Conservation (phyloP, 2,797 vertebrate genomes). For the Chaenodraco wilsoni region DNA sequence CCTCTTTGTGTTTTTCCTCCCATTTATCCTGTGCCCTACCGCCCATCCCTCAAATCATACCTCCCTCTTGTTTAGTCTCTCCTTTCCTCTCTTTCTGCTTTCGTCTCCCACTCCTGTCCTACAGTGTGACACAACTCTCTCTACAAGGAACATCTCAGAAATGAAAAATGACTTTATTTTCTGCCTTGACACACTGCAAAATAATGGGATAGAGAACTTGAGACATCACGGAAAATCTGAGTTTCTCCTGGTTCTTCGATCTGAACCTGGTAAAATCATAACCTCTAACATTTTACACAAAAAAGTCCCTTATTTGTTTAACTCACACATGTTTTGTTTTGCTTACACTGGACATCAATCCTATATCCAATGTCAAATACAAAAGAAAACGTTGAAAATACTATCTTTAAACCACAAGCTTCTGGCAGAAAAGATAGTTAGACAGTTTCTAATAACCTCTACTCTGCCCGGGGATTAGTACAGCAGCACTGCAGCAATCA, state of each 20-base stretch:
- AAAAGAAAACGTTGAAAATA: slow-evolving; percentile 7
- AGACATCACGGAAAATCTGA: slow-evolving; percentile 45
- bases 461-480: slow-evolving; percentile 30
- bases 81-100: background rate
- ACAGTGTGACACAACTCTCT: slow-evolving; percentile 25
- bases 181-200: slow-evolving; percentile 20
- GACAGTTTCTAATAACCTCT: slow-evolving; percentile 25
- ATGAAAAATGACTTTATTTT: slow-evolving; percentile 42
- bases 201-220: slow-evolving; percentile 26
- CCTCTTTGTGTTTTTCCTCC: background rate
- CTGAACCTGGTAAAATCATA: slow-evolving; percentile 19
- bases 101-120: slow-evolving; percentile 5
- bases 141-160: slow-evolving; percentile 40
- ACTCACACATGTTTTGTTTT: background rate
- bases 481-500: slow-evolving; percentile 35
- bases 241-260: slow-evolving; percentile 24
- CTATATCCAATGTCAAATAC: slow-evolving; percentile 12
- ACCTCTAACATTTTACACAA: slow-evolving; percentile 10
- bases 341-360: slow-evolving; percentile 21
- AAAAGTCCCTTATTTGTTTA: slow-evolving; percentile 3
- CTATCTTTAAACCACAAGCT: slow-evolving; percentile 12
- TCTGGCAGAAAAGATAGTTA: slow-evolving; percentile 11
- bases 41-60: slow-evolving; percentile 6
- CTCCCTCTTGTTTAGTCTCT: slow-evolving; percentile 16
- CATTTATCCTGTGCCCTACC: background rate